Evolutionary conservation across 2,888 invertebrate genomes (phyloP), one percentile per base, ranked within the genome.

Genomic region (Cataglyphis cursor): DNA sequence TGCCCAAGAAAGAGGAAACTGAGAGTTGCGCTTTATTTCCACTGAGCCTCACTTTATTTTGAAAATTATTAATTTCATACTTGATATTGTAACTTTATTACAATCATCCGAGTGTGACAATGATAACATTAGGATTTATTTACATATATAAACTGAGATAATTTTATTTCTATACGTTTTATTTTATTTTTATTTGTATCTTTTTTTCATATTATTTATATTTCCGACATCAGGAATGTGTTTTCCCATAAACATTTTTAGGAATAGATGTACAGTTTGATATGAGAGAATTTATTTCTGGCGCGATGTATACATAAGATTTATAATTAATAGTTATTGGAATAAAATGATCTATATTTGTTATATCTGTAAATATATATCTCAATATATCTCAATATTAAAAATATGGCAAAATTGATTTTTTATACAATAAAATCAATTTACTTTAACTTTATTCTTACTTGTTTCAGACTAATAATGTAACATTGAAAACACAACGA

Each of bases 391-490:
- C 28, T 8, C 15, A 57, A 57, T 66, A 4, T 41, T 65, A 48
- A 51, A 3, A n/a, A 57, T 28, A 5, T 4, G 44, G n/a, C 18
- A 73, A 5, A 73, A 61, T 31, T 41, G n/a, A 24, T 61, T 28
- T 61, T 8, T 74, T 8, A 1, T n/a, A 8, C 28, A n/a, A 54
- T 38, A 1, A 66, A 65, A 38, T 38, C 51, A 0, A 35, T 35
- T 35, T 51, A 28, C 15, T 51, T 51, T 6, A 24, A 6, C 0
- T 28, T 76, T 65, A n/a, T 57, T 76, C 44, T n/a, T 64, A 75
- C 81, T n/a, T 86, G 85, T 92, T 92, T 24, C 89, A 93, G 93
- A 93, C 91, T 92, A 88, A 93, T 92, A 92, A 92, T 92, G 92
- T 93, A 91, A 91, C 89, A 88, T 87, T 87, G 83, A 86, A 35